A percentile compares a stretch with the other conserved stretches of the same genome.
Conservation (phyloP, 2,797 vertebrate species). For the Platyrinchus mystaceus region DNA sequence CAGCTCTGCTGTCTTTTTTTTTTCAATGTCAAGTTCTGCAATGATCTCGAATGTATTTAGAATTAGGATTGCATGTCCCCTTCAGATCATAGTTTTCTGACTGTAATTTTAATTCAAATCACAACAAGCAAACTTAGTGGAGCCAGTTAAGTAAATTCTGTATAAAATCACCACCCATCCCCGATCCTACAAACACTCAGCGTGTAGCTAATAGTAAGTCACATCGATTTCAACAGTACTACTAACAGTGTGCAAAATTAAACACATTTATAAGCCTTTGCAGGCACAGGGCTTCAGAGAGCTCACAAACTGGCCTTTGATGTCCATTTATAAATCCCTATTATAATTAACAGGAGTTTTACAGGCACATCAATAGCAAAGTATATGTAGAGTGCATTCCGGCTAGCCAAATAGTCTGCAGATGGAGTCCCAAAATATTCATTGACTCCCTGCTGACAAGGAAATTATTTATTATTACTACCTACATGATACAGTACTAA, state of each 20-base stretch:
- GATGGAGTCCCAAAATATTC: constrained; percentile 70
- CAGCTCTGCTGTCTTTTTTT: neutral
- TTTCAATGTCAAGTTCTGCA: neutral
- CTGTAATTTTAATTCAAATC: constrained; percentile 21
- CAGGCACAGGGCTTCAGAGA: constrained; percentile 48
- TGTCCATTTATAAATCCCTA: constrained; percentile 55
- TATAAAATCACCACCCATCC: neutral
- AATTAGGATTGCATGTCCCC: neutral
- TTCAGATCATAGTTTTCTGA: neutral
- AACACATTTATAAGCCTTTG: constrained; percentile 49
- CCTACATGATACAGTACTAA: constrained; percentile 64
- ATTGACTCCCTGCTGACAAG: constrained; percentile 67
- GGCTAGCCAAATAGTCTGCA: constrained; percentile 61
- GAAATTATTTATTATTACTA: constrained; percentile 71
- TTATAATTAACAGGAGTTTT: constrained; percentile 60
- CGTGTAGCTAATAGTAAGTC: constrained; percentile 38
- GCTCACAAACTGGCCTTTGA: constrained; percentile 49
- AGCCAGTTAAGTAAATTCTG: neutral
- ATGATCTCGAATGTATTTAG: neutral
- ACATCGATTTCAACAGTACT: constrained; percentile 31
- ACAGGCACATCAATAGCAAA: constrained; percentile 32
- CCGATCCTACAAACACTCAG: constrained; percentile 21
- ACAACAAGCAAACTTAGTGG: constrained; percentile 9
- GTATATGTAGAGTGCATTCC: constrained; percentile 9
- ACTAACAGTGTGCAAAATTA: constrained; percentile 56